Evolutionary conservation across 64 coral and sea anemone genomes (phyloP).

Genomic region (Anthopleura sola): DNA sequence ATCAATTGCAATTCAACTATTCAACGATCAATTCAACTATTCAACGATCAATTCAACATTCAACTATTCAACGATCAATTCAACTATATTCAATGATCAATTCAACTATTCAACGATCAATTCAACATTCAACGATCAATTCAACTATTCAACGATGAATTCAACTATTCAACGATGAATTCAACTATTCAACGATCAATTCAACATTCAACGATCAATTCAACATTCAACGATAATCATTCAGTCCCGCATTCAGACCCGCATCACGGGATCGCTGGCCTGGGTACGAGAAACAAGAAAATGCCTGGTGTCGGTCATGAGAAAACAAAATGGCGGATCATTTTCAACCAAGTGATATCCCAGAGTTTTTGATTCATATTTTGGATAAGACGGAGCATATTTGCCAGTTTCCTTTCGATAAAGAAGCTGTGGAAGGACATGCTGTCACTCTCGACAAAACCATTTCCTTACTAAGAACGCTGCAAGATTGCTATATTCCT

Average conservation of each 20-base stretch:
- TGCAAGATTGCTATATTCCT: constrained; percentile 34
- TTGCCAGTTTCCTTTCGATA: constrained; percentile 42
- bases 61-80: too few species aligned
- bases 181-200: background rate
- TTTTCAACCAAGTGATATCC: constrained; percentile 30
- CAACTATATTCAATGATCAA: too few species aligned
- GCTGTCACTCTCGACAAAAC: constrained; percentile 42
- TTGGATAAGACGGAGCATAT: constrained; percentile 50
- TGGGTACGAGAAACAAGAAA: constrained; percentile 17
- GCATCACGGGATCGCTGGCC: background rate
- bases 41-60: too few species aligned
- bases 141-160: too few species aligned
- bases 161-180: too few species aligned
- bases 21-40: too few species aligned
- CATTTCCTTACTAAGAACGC: constrained; percentile 38
- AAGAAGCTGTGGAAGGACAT: constrained; percentile 38
- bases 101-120: too few species aligned
- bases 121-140: too few species aligned
- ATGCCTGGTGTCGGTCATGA: constrained; percentile 22
- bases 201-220: background rate
- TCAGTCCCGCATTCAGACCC: too few species aligned
- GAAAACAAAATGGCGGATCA: constrained; percentile 28
- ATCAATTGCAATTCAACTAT: too few species aligned
- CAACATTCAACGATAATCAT: too few species aligned
- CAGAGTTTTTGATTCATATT: constrained; percentile 30